Evolutionary conservation across 2,113 vertebrate species (phyloP).

Genomic region (Alosa alosa): DNA sequence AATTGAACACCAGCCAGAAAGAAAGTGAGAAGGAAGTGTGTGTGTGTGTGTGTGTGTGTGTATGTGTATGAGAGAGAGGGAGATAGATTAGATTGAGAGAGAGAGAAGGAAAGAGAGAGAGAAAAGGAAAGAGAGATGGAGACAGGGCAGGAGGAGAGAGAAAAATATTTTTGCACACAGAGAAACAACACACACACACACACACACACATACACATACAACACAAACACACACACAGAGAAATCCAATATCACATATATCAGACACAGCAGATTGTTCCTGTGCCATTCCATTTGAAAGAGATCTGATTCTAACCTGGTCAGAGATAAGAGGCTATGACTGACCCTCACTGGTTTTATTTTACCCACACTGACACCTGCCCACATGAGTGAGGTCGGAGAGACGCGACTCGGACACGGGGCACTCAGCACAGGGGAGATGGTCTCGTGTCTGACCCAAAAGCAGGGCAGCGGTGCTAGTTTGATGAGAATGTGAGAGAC

Average conservation of each 20-base stretch:
- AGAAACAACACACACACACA: conserved; percentile 16
- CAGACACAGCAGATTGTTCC: conserved; percentile 42
- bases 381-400: not conserved
- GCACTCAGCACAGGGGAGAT: not conserved
- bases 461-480: not conserved
- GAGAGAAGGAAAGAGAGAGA: conserved; percentile 24
- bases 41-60: not conserved
- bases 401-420: not conserved
- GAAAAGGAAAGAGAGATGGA: conserved; percentile 4
- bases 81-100: conserved; percentile 29
- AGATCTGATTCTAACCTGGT: conserved; percentile 38
- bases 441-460: not conserved
- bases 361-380: not conserved
- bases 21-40: not conserved
- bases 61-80: conserved; percentile 17
- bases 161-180: conserved; percentile 2
- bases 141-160: conserved; percentile 30
- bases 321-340: conserved; percentile 12
- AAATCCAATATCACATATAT: conserved; percentile 51
- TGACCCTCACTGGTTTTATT: conserved; percentile 17
- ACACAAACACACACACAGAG: conserved; percentile 39
- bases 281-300: conserved; percentile 44
- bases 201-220: conserved; percentile 26
- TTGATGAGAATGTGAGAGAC: not conserved
- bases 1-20: conserved; percentile 57